Evolutionary conservation across 2,113 vertebrate genomes (phyloP), one percentile per base, ranked within the genome.

Genomic region (Nanorana parkeri): DNA sequence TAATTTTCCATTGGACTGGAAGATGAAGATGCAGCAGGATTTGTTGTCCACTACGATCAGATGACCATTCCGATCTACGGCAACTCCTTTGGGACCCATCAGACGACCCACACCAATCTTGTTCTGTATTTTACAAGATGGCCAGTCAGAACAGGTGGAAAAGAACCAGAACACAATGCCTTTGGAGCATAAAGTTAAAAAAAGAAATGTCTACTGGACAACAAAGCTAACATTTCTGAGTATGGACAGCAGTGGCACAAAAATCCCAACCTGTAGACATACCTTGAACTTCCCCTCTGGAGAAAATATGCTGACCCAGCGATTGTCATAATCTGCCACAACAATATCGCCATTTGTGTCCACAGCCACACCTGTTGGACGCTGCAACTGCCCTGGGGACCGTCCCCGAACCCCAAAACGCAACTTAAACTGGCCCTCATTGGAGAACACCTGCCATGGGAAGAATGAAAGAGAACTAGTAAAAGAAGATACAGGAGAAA

Each of bases 251-350:
- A 32, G 29, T 41, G 41, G 13, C 41, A 47, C 41, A 47, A 47
- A 47, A 36, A 10, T 10, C 41, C 6, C 8, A 47, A 47, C 41
- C 41, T 47, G 41, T 47, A 17, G 68, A n/a, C 90, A 93, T 69
- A 99, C 97, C 96, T 99, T 99, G 89, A 99, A 99, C 85, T 99
- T 99, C 29, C 97, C 97, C 51, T 99, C 97, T 0, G 97, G 95
- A 1, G 96, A 95, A 90, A 99, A 99, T 87, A 98, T 96, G 84
- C 96, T 99, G 90, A 99, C 95, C 97, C 97, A 99, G 86, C 96
- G 92, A 92, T 99, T 99, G 93, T 99, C 97, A 0, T 99, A 99
- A 88, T 99, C 97, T 0, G 97, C 96, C 4, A 99, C 95, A 0
- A 99, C 96, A 80, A 99, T 97, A 90, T 99, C 97, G 0, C 97